These are phyloP conservation scores for Pelecanoides urinatrix DNA, from an alignment of 2,113 vertebrate species.

Conservation along the genomic window DNA sequence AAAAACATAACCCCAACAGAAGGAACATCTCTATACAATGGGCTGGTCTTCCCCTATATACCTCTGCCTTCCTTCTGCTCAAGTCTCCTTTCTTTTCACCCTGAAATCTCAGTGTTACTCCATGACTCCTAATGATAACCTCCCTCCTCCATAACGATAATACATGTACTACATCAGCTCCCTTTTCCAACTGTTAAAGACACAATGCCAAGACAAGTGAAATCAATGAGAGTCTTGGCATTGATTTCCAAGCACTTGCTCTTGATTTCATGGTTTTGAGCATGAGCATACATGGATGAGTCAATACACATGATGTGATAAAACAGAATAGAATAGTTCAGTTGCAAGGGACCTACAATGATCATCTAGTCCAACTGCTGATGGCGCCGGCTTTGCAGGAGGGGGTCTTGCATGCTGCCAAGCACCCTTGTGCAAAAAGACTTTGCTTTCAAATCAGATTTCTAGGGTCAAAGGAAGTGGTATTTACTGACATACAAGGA, in stretches of 20 bases:
- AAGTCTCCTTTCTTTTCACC: slow-evolving; percentile 38
- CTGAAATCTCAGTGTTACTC: slow-evolving; percentile 9
- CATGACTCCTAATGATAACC: background rate
- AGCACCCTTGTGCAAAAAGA: background rate
- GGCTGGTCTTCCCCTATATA: slow-evolving; percentile 70
- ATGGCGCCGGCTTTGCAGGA: background rate
- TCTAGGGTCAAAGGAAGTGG: slow-evolving; percentile 20
- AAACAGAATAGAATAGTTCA: fast-evolving
- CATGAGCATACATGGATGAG: background rate
- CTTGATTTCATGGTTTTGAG: background rate
- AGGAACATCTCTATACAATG: slow-evolving; percentile 75
- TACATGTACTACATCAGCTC: background rate
- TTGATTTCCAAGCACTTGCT: background rate
- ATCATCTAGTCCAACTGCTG: background rate
- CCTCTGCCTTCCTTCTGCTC: slow-evolving; percentile 40
- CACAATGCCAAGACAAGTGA: background rate
- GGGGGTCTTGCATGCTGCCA: background rate
- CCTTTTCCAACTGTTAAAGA: background rate
- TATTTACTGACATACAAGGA: background rate
- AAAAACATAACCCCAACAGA: slow-evolving; percentile 5
- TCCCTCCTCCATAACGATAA: fast-evolving
- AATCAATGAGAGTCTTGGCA: background rate
- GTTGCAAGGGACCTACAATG: background rate
- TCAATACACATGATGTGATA: background rate
- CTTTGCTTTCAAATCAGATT: slow-evolving; percentile 29